phyloP scores from a whole-genome alignment of 1,140 invertebrate species.

The Heliconius hewitsoni region DNA sequence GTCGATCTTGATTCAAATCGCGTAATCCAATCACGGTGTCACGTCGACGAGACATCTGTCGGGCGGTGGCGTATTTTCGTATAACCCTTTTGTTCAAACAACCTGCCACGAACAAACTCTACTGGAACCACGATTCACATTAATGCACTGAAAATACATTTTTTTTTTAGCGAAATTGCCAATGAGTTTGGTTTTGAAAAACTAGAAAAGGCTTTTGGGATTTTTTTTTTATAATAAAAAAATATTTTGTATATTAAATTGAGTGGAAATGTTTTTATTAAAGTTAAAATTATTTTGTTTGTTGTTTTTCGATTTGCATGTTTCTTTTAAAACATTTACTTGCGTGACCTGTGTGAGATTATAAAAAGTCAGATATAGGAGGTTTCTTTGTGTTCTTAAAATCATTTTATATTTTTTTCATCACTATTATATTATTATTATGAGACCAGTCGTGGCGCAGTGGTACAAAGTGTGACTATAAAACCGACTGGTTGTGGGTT shows the following conservation, averaged over 20 bases:
- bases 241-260: too few species aligned
- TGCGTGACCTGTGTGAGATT: too few species aligned
- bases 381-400: too few species aligned
- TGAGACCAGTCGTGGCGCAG: too few species aligned
- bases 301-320: too few species aligned
- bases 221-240: background rate
- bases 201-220: background rate
- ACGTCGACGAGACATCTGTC: conserved; percentile 39
- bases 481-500: too few species aligned
- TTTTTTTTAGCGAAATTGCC: background rate
- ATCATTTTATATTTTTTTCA: too few species aligned
- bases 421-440: too few species aligned
- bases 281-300: too few species aligned
- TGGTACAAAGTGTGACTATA: too few species aligned
- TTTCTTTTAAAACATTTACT: too few species aligned
- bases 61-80: conserved; percentile 45
- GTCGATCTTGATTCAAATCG: conserved; percentile 41
- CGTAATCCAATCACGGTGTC: conserved; percentile 51
- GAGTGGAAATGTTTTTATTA: background rate
- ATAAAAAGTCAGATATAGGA: too few species aligned
- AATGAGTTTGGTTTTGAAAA: background rate
- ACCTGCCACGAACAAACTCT: conserved; percentile 63
- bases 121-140: conserved; percentile 39
- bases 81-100: conserved; percentile 71
- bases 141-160: background rate